phyloP scores from a whole-genome alignment of 64 coral and sea anemone species.

The Pachyseris speciosa region DNA sequence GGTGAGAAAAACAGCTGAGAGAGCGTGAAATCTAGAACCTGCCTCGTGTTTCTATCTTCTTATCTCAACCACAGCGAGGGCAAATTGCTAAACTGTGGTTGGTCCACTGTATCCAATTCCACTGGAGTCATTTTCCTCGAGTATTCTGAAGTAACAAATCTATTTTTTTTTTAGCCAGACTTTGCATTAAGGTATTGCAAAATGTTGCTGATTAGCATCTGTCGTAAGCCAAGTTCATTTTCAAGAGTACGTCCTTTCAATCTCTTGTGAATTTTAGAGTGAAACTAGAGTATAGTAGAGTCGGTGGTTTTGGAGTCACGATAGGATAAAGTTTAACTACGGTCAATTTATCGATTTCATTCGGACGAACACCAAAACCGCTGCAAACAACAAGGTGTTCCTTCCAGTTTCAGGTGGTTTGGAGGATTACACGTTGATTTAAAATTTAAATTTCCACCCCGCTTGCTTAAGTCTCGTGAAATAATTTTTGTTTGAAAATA shows the following conservation, averaged over 20 bases:
- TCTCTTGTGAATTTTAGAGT: too few relatives aligned
- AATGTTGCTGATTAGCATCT: not conserved
- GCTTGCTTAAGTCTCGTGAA: not conserved
- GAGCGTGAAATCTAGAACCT: not conserved
- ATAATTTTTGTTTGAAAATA: not conserved
- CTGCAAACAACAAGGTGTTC: not conserved
- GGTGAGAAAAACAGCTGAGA: not conserved
- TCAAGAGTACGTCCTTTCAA: not conserved
- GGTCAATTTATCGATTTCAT: not conserved
- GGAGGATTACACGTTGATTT: not conserved
- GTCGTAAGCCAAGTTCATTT: too few relatives aligned
- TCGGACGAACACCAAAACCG: not conserved
- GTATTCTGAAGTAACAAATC: not conserved
- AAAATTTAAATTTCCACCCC: not conserved
- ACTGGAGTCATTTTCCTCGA: too few relatives aligned
- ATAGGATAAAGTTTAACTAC: not conserved
- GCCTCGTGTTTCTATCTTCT: not conserved
- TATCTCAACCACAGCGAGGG: not conserved
- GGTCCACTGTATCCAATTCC: not conserved
- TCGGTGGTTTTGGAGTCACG: too few relatives aligned
- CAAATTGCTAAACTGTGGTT: not conserved
- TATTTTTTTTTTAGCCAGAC: not conserved
- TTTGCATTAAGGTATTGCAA: not conserved
- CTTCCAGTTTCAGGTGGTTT: not conserved
- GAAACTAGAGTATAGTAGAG: too few relatives aligned